These are phyloP conservation scores for Loripinus fragilis DNA, from an alignment of 2,888 invertebrate genomes.

Conservation along the genomic window DNA sequence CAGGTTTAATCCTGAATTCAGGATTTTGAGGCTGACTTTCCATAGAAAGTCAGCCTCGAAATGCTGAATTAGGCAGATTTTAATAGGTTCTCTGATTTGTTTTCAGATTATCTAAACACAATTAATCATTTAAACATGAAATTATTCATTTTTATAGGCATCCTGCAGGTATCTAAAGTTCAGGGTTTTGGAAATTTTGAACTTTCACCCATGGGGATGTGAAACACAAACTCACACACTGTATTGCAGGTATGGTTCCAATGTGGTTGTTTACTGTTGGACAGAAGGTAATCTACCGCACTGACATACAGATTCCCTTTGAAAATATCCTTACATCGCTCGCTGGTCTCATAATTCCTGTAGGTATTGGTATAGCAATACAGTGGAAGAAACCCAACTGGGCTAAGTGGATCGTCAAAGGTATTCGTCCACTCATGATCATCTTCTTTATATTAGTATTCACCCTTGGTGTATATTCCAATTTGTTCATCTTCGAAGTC, in stretches of 20 bases:
- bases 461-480: conserved; percentile 83
- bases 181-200: too few species aligned
- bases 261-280: conserved; percentile 85
- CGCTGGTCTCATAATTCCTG: conserved; percentile 83
- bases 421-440: conserved; percentile 83
- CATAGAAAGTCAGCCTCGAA: too few species aligned
- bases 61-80: too few species aligned
- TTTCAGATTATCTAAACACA: too few species aligned
- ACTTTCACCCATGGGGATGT: too few species aligned
- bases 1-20: too few species aligned
- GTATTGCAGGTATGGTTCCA: conserved; percentile 84
- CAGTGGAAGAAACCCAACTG: conserved; percentile 77
- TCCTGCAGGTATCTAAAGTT: too few species aligned
- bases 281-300: conserved; percentile 68
- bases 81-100: too few species aligned
- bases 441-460: conserved; percentile 83
- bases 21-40: too few species aligned
- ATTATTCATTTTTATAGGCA: too few species aligned
- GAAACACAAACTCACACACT: too few species aligned
- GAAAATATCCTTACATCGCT: conserved; percentile 83
- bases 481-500: conserved; percentile 84
- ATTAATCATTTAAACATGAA: too few species aligned
- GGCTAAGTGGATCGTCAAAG: conserved; percentile 80
- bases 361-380: conserved; percentile 84
- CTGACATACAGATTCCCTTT: conserved; percentile 83